These are phyloP conservation scores for Aphidius gifuensis DNA, from an alignment of 1,140 invertebrate species.

Conservation along the genomic window DNA sequence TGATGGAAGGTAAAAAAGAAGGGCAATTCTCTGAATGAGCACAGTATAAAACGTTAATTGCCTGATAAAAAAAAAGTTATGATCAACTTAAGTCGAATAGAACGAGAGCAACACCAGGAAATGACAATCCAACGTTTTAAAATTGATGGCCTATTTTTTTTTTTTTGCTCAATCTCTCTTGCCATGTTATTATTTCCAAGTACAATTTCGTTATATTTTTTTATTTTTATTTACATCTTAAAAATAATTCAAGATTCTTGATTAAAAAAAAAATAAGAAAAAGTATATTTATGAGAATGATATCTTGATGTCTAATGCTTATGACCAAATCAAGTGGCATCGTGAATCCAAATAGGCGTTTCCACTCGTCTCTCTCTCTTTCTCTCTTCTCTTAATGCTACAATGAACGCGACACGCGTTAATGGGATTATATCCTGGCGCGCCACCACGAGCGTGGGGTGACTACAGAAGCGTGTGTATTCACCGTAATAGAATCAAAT, in stretches of 20 bases:
- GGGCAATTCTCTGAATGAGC: slow-evolving; percentile 18
- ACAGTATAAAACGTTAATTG: slow-evolving; percentile 49
- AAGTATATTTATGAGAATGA: slow-evolving; percentile 4
- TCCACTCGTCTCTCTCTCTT: slow-evolving; percentile 12
- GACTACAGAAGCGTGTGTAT: slow-evolving; percentile 36
- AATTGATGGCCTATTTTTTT: slow-evolving; percentile 25
- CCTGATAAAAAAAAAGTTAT: slow-evolving; percentile 52
- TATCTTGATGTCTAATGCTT: slow-evolving; percentile 15
- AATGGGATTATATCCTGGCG: slow-evolving; percentile 41
- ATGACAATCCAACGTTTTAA: slow-evolving; percentile 39
- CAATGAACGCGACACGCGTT: slow-evolving; percentile 44
- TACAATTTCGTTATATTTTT: too few species aligned
- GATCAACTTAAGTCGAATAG: slow-evolving; percentile 39
- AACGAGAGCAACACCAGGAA: slow-evolving; percentile 37
- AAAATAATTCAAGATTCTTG: background rate
- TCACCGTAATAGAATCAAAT: slow-evolving; percentile 25
- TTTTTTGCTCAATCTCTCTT: background rate
- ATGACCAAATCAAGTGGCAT: slow-evolving; percentile 21
- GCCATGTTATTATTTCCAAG: too few species aligned
- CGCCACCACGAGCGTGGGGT: slow-evolving; percentile 25
- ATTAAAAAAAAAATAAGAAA: background rate
- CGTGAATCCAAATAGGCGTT: slow-evolving; percentile 20
- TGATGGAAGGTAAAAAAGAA: slow-evolving; percentile 19
- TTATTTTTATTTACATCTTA: background rate
- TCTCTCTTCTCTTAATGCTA: slow-evolving; percentile 32